phyloP scores from a whole-genome alignment of 2,797 vertebrate genomes.

The Menidia menidia region DNA sequence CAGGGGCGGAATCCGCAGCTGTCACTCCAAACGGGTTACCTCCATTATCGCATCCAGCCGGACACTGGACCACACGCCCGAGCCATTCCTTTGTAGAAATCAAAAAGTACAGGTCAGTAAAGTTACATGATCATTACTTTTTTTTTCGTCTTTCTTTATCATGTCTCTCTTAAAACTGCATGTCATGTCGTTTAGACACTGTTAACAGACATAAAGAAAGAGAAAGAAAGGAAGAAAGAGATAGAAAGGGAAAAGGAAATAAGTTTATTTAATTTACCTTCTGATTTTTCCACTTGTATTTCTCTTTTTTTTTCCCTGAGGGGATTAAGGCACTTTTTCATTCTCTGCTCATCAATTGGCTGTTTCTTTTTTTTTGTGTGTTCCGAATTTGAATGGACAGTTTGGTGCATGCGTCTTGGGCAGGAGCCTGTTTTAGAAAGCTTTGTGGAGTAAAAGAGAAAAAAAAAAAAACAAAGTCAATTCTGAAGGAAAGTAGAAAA shows the following conservation, averaged over 20 bases:
- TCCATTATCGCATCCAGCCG: constrained; percentile 68
- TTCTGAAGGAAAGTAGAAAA: background rate
- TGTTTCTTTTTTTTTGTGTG: too few relatives aligned
- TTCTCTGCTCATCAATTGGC: background rate
- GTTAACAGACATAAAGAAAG: background rate
- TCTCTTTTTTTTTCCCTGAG: constrained; percentile 2
- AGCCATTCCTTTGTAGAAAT: constrained; percentile 39
- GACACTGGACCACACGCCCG: constrained; percentile 54
- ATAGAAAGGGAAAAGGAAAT: constrained; percentile 21
- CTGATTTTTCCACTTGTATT: constrained; percentile 42
- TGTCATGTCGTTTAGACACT: too few relatives aligned
- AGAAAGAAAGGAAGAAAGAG: constrained; percentile 14
- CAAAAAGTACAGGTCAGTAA: constrained; percentile 72
- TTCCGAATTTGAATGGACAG: constrained; percentile 3
- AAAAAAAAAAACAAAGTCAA: background rate
- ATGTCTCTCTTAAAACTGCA: background rate
- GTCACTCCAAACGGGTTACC: constrained; percentile 73
- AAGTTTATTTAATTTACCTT: constrained; percentile 4
- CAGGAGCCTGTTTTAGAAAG: too few relatives aligned
- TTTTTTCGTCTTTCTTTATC: constrained; percentile 5
- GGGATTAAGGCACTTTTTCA: constrained; percentile 4
- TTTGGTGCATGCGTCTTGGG: constrained; percentile 9
- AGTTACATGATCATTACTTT: background rate
- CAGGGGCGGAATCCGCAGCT: constrained; percentile 80
- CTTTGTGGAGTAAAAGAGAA: background rate